Conservation (phyloP, 2,797 vertebrate species). For the Spondyliosoma cantharus region DNA sequence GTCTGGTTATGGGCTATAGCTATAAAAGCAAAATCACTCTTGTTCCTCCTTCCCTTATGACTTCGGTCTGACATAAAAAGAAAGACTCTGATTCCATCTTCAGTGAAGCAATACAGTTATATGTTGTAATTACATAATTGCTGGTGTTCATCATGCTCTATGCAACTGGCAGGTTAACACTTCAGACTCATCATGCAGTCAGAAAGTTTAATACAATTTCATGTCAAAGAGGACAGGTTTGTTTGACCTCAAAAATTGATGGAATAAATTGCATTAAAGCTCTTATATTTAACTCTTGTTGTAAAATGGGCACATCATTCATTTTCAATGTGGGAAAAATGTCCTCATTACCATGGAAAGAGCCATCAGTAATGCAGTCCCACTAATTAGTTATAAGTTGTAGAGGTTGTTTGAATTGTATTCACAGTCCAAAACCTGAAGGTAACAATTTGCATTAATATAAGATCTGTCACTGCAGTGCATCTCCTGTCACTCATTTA, state of each 20-base stretch:
- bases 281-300: not conserved
- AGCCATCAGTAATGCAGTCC: not conserved
- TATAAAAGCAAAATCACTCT: conserved; percentile 10
- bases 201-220: conserved; percentile 20
- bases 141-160: conserved; percentile 26
- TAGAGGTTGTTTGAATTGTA: conserved; percentile 1
- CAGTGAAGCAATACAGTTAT: conserved; percentile 12
- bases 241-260: not conserved
- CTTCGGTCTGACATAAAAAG: conserved; percentile 21
- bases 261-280: not conserved
- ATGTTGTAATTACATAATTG: conserved; percentile 43
- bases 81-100: conserved; percentile 27
- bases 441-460: conserved; percentile 28
- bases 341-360: not conserved
- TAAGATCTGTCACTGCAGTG: conserved; percentile 21
- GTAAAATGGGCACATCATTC: not conserved
- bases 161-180: conserved; percentile 27
- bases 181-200: conserved; percentile 34
- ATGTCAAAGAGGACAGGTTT: not conserved
- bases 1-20: conserved; percentile 11
- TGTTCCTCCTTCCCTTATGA: conserved; percentile 8
- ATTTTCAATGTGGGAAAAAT: not conserved
- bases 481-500: conserved; percentile 41
- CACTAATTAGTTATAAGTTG: not conserved
- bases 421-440: not conserved